phyloP scores from a whole-genome alignment of 2,797 vertebrate genomes.

The Rhadinocentrus ornatus region DNA sequence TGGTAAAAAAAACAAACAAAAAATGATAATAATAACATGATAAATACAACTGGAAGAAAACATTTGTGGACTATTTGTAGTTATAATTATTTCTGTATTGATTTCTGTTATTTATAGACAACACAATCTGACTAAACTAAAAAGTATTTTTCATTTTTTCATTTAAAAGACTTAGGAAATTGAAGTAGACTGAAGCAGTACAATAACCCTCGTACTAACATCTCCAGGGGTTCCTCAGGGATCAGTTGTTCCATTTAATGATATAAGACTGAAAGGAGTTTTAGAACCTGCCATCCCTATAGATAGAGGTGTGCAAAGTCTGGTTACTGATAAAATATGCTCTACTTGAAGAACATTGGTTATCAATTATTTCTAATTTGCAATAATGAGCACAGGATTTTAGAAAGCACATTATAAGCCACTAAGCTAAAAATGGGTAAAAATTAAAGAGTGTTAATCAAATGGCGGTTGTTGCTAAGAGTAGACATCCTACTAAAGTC shows the following conservation, averaged over 20 bases:
- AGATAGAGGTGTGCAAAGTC: too few relatives aligned
- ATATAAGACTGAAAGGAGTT: too few relatives aligned
- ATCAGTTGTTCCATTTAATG: too few relatives aligned
- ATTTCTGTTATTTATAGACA: not conserved
- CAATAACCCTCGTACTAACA: too few relatives aligned
- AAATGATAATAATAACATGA: not conserved
- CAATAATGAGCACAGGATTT: not conserved
- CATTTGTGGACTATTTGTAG: not conserved
- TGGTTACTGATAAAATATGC: not conserved
- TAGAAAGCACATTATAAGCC: too few relatives aligned
- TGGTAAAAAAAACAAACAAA: constrained; percentile 39
- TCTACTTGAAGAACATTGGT: not conserved
- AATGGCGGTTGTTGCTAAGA: not conserved
- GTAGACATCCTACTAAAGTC: too few relatives aligned
- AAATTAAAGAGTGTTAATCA: too few relatives aligned
- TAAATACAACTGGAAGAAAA: not conserved
- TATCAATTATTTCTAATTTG: not conserved
- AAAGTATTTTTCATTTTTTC: not conserved
- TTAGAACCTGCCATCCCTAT: too few relatives aligned
- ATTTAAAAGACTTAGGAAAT: too few relatives aligned
- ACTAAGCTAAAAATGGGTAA: too few relatives aligned
- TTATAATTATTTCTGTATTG: not conserved
- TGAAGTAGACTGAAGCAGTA: too few relatives aligned
- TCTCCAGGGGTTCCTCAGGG: too few relatives aligned
- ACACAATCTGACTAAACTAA: not conserved